Base-by-base conservation (phyloP, 2,113 vertebrate genomes). In the Mystacornis crossleyi region DNA sequence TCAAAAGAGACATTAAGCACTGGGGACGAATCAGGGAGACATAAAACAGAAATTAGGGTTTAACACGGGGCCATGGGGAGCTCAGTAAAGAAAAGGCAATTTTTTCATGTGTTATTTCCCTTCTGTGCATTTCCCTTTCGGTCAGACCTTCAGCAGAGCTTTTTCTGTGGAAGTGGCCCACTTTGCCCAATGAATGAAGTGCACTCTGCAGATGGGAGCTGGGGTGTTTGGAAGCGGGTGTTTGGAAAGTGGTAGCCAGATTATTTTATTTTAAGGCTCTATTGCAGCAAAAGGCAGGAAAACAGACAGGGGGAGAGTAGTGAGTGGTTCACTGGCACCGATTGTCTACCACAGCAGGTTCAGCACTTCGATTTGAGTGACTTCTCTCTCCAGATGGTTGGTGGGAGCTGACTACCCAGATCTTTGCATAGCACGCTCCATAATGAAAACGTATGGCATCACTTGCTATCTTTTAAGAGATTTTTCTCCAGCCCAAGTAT, bases 331-430 rank as follows among this genome's bases (percentile, higher is more conserved):
- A 96, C 95, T 97, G 96, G 96, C 96, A 97, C 93, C 3, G 72
- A 96, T 96, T 96, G 96, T 97, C 96, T 97, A 95, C 96, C 96
- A 96, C 96, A 97, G 96, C 96, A 97, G 96, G 96, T 96, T 97
- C 96, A 94, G 96, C 96, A 94, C 96, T 97, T 94, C 61, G 64
- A 84, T 96, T 95, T 96, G 95, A 97, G 96, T 96, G 96, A 96
- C 95, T 93, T 96, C 96, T 96, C 96, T 96, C 96, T 97, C 96
- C 96, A 97, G 96, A 97, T 97, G 96, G 96, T 92, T 97, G 94
- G 96, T 97, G 94, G 96, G 96, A 97, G 96, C 96, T 96, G 92
- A 97, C 86, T 97, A 88, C 88, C 96, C 96, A 95, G 95, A 83
- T 95, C 96, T 88, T 82, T 96, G 96, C 93, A 92, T 96, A 97